Conservation (phyloP, 2,113 vertebrate genomes). For the Heterochromis multidens region DNA sequence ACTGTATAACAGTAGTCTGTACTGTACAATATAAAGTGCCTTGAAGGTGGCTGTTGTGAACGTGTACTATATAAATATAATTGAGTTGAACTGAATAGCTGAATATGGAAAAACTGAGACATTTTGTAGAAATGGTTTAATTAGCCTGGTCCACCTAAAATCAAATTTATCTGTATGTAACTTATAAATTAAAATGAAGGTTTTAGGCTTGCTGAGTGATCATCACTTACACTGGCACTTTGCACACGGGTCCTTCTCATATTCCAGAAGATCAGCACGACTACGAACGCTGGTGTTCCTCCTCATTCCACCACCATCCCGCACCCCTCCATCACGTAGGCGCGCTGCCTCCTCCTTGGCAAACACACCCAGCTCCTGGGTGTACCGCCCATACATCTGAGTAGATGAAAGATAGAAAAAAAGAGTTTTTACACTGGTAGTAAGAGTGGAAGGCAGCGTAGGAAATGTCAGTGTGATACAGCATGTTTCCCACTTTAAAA, state of each 20-base stretch:
- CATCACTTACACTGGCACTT: conserved; percentile 84
- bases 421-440: conserved; percentile 6
- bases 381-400: conserved; percentile 98
- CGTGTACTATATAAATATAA: background rate
- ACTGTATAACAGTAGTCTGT: background rate
- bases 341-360: conserved; percentile 95
- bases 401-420: background rate
- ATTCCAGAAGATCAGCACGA: conserved; percentile 82
- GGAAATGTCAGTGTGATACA: background rate
- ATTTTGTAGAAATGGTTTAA: background rate
- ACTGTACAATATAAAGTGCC: background rate
- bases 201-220: background rate
- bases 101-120: background rate
- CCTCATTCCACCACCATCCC: conserved; percentile 77
- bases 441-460: background rate
- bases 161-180: background rate
- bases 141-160: background rate
- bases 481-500: background rate
- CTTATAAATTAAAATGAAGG: background rate
- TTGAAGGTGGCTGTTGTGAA: background rate
- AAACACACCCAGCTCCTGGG: conserved; percentile 92
- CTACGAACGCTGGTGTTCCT: conserved; percentile 71
- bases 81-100: background rate
- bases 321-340: conserved; percentile 85
- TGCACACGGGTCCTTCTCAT: conserved; percentile 85